Evolutionary conservation across 2,888 invertebrate species (phyloP).

Genomic region (Protula sp.): DNA sequence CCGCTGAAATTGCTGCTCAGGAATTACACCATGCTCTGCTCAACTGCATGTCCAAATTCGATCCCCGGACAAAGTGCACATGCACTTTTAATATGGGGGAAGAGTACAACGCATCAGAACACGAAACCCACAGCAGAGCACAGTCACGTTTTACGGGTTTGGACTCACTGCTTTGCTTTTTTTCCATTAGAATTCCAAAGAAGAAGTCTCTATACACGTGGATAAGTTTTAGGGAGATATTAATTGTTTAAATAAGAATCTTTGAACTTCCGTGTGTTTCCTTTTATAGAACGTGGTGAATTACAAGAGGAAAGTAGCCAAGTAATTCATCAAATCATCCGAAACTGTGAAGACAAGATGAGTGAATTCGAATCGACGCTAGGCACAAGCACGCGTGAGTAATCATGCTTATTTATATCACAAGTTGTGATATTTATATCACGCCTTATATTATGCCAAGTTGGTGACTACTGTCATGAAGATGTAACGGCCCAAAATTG

Average conservation of each 20-base stretch:
- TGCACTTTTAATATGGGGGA: conserved; percentile 32
- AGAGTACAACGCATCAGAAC: conserved; percentile 26
- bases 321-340: conserved; percentile 41
- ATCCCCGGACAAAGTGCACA: conserved; percentile 37
- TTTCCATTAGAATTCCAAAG: too few species aligned
- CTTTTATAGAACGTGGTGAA: not conserved
- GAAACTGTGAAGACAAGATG: conserved; percentile 39
- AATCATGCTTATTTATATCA: too few species aligned
- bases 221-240: too few species aligned
- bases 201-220: too few species aligned
- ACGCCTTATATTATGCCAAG: too few species aligned
- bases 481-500: too few species aligned
- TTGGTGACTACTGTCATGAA: not conserved
- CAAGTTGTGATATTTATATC: too few species aligned
- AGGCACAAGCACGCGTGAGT: too few species aligned
- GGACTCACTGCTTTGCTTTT: too few species aligned
- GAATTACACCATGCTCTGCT: conserved; percentile 44
- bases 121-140: conserved; percentile 18
- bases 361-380: conserved; percentile 5
- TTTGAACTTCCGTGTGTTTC: too few species aligned
- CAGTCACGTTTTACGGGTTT: not conserved
- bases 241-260: too few species aligned
- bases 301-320: conserved; percentile 21
- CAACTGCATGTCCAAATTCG: conserved; percentile 45
- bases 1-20: conserved; percentile 43